Evolutionary conservation across 1,140 invertebrate genomes (phyloP), one percentile per base, ranked within the genome.

Genomic region (Penaeus chinensis): DNA sequence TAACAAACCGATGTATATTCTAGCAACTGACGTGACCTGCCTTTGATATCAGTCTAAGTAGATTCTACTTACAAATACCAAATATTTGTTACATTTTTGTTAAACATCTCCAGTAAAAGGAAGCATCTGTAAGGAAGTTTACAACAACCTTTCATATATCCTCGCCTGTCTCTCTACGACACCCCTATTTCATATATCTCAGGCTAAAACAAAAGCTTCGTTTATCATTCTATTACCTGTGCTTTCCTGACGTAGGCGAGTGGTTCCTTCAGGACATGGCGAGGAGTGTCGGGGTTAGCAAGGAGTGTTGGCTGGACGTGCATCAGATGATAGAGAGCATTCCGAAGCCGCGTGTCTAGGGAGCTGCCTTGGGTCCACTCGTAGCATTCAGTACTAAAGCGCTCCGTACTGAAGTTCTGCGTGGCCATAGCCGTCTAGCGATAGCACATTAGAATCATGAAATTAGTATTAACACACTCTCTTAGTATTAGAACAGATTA

Each of bases 211-310:
- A 8, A 11, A 54, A 13, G 47, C 47, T 54, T 10, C 47, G 47
- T 54, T 54, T 11, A 54, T 54, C 13, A 11, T 54, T 0, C 8
- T 10, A 27, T 90, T 90, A 94, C 94, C 92, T 94, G 97, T 11
- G 96, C 95, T 92, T 97, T 96, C 91, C 95, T 94, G 47, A 98
- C 92, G 91, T 96, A 97, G 85, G 92, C 91, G 32, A 94, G 89
- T 10, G 94, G 93, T 91, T 94, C 94, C 32, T 91, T 89, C 22
- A 89, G 87, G 27, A 88, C 84, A 27, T 89, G 82, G 20, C 77
- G 79, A 54, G 90, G 87, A 18, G 84, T 87, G 66, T 89, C 90
- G 13, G 88, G 88, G 77, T 88, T 89, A 63, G 87, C 84, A 80
- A 89, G 82, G 13, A 89, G 89, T 22, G 89, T 89, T 7, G 88